Conservation (phyloP, 1,140 invertebrate genomes). For the Amyelois transitella region DNA sequence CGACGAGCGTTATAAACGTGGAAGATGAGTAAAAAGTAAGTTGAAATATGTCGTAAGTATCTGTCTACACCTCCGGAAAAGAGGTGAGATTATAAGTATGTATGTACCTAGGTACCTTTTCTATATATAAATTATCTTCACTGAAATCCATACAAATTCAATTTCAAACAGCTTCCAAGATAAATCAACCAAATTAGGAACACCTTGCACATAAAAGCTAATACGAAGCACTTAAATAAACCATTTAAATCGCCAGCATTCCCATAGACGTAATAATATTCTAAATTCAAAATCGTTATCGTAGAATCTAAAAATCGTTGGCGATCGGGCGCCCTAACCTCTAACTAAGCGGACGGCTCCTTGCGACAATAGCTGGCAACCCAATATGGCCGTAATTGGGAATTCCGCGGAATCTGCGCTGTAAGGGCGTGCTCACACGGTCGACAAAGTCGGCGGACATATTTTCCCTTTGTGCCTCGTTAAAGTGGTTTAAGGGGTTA, state of each 20-base stretch:
- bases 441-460: background rate
- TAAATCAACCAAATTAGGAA: too few relatives aligned
- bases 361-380: conserved; percentile 34
- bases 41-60: too few relatives aligned
- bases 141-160: too few relatives aligned
- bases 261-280: background rate
- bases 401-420: conserved; percentile 40
- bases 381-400: conserved; percentile 53
- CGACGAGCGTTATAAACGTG: too few relatives aligned
- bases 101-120: too few relatives aligned
- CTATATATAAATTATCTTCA: too few relatives aligned
- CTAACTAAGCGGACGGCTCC: conserved; percentile 20
- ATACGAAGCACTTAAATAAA: background rate
- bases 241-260: background rate
- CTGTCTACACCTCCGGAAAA: too few relatives aligned
- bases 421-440: conserved; percentile 17
- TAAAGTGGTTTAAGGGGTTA: background rate
- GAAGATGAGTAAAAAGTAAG: too few relatives aligned
- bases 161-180: too few relatives aligned
- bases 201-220: background rate
- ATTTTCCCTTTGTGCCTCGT: background rate
- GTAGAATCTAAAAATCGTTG: background rate
- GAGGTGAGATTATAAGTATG: too few relatives aligned
- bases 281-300: background rate
- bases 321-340: conserved; percentile 4